Percentiles rank a stretch among this genome's conserved stretches.
Evolutionary conservation across 2,113 vertebrate genomes (phyloP).

Genomic region (Gyps fulvus): DNA sequence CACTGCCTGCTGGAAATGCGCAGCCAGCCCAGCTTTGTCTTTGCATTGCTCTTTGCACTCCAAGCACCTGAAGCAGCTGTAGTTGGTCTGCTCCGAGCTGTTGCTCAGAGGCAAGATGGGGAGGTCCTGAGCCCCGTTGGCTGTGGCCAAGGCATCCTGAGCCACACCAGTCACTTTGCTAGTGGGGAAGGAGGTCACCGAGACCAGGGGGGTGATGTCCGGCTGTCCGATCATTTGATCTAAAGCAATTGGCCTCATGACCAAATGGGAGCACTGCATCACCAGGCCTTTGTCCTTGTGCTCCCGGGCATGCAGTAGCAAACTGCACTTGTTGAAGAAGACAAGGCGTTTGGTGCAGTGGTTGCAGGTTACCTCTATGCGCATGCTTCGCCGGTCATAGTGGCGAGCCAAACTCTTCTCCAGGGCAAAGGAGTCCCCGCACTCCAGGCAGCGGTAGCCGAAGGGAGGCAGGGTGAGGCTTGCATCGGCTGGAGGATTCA

Average conservation of each 20-base stretch:
- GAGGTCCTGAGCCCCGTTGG: slow-evolving; percentile 5
- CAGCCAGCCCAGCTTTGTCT: slow-evolving; percentile 82
- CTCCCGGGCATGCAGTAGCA: slow-evolving; percentile 91
- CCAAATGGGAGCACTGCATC: slow-evolving; percentile 97
- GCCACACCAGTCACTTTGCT: slow-evolving; percentile 34
- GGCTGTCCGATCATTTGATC: slow-evolving; percentile 95
- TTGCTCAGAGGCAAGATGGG: slow-evolving; percentile 80
- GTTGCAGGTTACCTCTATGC: slow-evolving; percentile 97
- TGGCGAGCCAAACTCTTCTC: slow-evolving; percentile 91
- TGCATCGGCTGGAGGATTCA: slow-evolving; percentile 81
- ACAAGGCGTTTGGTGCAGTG: slow-evolving; percentile 93
- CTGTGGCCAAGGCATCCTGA: slow-evolving; percentile 42
- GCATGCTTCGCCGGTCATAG: slow-evolving; percentile 92
- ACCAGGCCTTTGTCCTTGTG: slow-evolving; percentile 96
- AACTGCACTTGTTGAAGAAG: slow-evolving; percentile 98
- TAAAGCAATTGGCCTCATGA: slow-evolving; percentile 90
- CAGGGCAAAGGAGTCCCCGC: slow-evolving; percentile 90
- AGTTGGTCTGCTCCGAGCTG: slow-evolving; percentile 66
- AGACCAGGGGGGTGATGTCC: slow-evolving; percentile 74
- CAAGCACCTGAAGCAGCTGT: slow-evolving; percentile 81
- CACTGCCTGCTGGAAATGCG: slow-evolving; percentile 86
- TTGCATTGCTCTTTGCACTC: slow-evolving; percentile 89
- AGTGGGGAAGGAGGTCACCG: slow-evolving; percentile 55
- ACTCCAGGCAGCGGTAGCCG: slow-evolving; percentile 93
- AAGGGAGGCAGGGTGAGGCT: slow-evolving; percentile 80